Base-by-base conservation (phyloP, 2,888 invertebrate species). In the Lochmaea capreae region DNA sequence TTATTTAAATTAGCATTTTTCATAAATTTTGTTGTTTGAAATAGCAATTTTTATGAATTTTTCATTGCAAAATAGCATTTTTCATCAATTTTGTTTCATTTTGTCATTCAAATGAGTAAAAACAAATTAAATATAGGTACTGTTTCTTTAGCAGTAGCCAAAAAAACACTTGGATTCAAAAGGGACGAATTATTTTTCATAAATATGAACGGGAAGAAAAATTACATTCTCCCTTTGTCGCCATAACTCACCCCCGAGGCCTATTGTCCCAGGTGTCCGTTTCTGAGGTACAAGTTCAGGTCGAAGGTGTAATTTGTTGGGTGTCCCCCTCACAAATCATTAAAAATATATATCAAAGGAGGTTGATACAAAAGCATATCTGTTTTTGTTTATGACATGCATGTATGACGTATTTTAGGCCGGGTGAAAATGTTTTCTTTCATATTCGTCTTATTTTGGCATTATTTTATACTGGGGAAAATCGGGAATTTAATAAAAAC, bases 251-350 rank as follows among this genome's bases (percentile, higher is more conserved):
- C 71, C 71, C 71, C 71, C 26, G n/a, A 14, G 63, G 54, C 61
- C 74, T 78, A 63, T 81, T 81, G 80, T 67, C 46, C 75, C 79
- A 80, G 80, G 81, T 81, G 79, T 74, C 73, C 65, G 67, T 77
- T 72, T 74, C 73, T 72, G 76, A 77, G 81, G 82, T 79, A 80
- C 79, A 82, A 82, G 82, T 82, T 81, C 78, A 79, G 84, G 84
- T 84, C 84, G 84, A 83, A 84, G 83, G 83, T 83, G 83, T 83
- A 84, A 85, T 84, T 85, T 84, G 83, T 81, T 80, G 80, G 81
- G 54, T 54, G 54, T 83, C 83, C 80, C 79, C 77, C 78, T 80
- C 80, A 77, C 79, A 80, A 82, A 82, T 84, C 84, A 84, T 85
- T 84, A 85, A 84, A 84, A 83, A 83, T 83, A 79, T 82, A 73